Evolutionary conservation across 2,888 invertebrate species (phyloP).

Genomic region (Synergus gifuensis): DNA sequence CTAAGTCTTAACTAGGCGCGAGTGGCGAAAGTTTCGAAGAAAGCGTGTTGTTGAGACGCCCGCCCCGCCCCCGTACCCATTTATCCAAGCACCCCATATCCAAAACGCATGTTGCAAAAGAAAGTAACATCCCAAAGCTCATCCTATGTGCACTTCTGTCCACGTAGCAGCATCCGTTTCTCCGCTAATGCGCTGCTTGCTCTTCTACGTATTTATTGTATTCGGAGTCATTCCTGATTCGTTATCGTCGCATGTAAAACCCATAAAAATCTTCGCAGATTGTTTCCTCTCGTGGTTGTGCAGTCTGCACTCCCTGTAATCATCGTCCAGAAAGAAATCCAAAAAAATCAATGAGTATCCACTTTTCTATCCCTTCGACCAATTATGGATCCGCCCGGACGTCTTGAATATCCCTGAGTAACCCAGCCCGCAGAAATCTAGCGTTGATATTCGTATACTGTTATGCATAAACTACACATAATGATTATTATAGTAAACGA

Average conservation of each 20-base stretch:
- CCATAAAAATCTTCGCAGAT: slow-evolving; percentile 9
- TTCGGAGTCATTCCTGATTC: slow-evolving; percentile 62
- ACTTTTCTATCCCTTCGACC: slow-evolving; percentile 25
- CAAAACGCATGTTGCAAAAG: slow-evolving; percentile 47
- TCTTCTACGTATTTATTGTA: slow-evolving; percentile 59
- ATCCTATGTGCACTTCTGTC: slow-evolving; percentile 55
- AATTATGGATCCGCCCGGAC: slow-evolving; percentile 54
- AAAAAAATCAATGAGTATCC: background rate
- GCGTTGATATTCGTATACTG: slow-evolving; percentile 77
- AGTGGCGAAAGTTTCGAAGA: slow-evolving; percentile 44
- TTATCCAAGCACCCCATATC: slow-evolving; percentile 48
- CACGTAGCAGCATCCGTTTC: slow-evolving; percentile 43
- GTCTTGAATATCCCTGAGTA: slow-evolving; percentile 54
- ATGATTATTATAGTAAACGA: slow-evolving; percentile 77
- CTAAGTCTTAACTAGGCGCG: slow-evolving; percentile 48
- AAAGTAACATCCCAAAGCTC: slow-evolving; percentile 27
- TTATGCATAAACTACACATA: slow-evolving; percentile 78
- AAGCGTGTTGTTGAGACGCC: slow-evolving; percentile 69
- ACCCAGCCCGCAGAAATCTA: slow-evolving; percentile 70
- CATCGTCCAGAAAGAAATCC: slow-evolving; percentile 44
- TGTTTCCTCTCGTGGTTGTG: slow-evolving; percentile 35
- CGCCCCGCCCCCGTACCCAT: slow-evolving; percentile 57
- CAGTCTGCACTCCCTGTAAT: slow-evolving; percentile 28
- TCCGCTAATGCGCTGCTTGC: slow-evolving; percentile 45
- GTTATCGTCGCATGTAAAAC: slow-evolving; percentile 37